Evolutionary conservation across 2,888 invertebrate genomes (phyloP).

Genomic region (Endotricha flammealis): DNA sequence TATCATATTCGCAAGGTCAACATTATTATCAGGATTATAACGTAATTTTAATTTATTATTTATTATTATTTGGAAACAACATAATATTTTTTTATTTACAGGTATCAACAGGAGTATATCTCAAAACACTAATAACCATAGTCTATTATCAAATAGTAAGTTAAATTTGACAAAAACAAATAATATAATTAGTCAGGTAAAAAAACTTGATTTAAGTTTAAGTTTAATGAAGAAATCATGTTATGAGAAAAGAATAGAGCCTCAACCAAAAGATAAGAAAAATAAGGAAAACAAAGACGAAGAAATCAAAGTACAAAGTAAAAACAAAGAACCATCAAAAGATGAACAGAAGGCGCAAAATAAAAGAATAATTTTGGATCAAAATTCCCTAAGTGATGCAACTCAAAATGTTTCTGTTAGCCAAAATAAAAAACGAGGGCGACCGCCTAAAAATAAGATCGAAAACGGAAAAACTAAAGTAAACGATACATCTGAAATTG

Average conservation of each 20-base stretch:
- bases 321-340: background rate
- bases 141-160: background rate
- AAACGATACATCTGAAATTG: background rate
- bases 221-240: background rate
- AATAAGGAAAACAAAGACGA: background rate
- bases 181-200: background rate
- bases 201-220: background rate
- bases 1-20: too few relatives aligned
- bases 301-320: background rate
- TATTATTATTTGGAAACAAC: too few relatives aligned
- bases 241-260: background rate
- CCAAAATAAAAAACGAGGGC: background rate
- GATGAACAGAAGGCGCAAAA: background rate
- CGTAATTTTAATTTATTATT: too few relatives aligned
- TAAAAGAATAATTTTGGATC: slow-evolving; percentile 4
- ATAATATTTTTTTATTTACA: slow-evolving; percentile 1
- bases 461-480: background rate
- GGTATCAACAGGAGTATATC: background rate
- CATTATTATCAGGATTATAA: too few relatives aligned
- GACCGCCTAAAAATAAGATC: background rate
- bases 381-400: slow-evolving; percentile 3
- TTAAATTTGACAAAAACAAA: background rate
- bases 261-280: background rate
- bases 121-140: background rate
- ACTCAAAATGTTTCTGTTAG: slow-evolving; percentile 1